Base-by-base conservation (phyloP, 2,888 invertebrate species). In the Acanthosoma haemorrhoidale region DNA sequence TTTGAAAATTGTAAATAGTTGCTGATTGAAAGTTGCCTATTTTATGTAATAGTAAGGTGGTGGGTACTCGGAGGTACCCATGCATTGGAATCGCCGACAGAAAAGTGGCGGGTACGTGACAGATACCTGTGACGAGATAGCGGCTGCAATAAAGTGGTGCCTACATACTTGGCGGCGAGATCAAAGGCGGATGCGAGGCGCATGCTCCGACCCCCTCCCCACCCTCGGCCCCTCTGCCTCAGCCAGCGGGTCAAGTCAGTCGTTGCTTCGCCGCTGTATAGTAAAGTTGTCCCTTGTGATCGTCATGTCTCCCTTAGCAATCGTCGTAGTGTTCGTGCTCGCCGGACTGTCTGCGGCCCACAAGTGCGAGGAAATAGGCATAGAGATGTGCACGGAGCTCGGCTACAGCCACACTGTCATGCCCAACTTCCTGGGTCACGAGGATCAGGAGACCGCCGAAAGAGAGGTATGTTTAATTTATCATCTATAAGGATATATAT, bases 341-440 rank as follows among this genome's bases (percentile, higher is more conserved):
- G 63, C 36, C 25, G 21, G 58, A 18, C 68, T 34, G 63, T 63
- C 70, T 21, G 34, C 38, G 39, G 72, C 63, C 16, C 80, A 79
- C 43, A 87, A 88, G 79, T 94, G 94, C 80, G 90, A 93, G 81
- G 84, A 86, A 77, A 92, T 94, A 78, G 84, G 84, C 69, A 87
- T 91, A 71, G 87, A 90, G 57, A 84, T 90, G 80, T 94, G 94
- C 79, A 87, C 88, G 79, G 90, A 90, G 77, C 83, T 94, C 79
- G 88, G 90, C 75, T 94, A 94, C 82, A 93, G 93, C 81, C 86
- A 88, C 82, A 94, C 94, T 29, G 86, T 86, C 34, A 89, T 93
- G 90, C 94, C 94, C 64, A 94, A 94, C 82, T 84, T 91, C 73
- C 86, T 92, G 80, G 91, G 90, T 1, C 91, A 94, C 79, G 84